Percentiles rank a stretch among this genome's conserved stretches.
Conservation (phyloP, 2,113 vertebrate genomes). For the Tetraodon nigroviridis region DNA sequence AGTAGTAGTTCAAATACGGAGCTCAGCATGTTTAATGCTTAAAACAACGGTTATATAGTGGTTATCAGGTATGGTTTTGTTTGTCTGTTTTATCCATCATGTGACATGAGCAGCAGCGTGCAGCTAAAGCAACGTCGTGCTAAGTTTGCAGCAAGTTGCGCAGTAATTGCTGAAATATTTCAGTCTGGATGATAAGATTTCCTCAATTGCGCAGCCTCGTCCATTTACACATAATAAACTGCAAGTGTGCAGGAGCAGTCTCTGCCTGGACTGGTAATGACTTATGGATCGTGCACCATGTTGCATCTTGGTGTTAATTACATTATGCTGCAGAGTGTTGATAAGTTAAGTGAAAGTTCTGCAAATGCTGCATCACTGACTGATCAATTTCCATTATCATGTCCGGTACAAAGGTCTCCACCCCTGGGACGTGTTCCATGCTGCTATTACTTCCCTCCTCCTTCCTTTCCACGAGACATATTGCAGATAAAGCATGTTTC, state of each 20-base stretch:
- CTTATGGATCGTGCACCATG: slow-evolving; percentile 34
- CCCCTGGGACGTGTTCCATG: slow-evolving; percentile 32
- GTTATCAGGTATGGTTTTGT: too few relatives aligned
- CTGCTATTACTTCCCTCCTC: slow-evolving; percentile 15
- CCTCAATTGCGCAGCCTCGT: slow-evolving; percentile 9
- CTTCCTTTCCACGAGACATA: slow-evolving; percentile 9
- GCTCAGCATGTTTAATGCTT: too few relatives aligned
- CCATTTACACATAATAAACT: slow-evolving; percentile 40
- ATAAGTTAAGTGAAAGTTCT: slow-evolving; percentile 48
- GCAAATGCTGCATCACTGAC: slow-evolving; percentile 45
- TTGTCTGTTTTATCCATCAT: too few relatives aligned
- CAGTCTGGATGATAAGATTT: neutral
- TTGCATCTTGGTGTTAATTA: slow-evolving; percentile 62
- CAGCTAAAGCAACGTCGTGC: slow-evolving; percentile 11
- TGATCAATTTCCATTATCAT: slow-evolving; percentile 66
- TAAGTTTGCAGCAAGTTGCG: neutral
- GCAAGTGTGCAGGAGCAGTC: slow-evolving; percentile 14
- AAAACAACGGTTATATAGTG: too few relatives aligned
- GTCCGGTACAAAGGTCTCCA: slow-evolving; percentile 41
- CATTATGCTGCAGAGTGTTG: slow-evolving; percentile 51
- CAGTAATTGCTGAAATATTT: neutral
- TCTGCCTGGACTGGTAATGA: slow-evolving; percentile 45
- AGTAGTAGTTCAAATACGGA: too few relatives aligned
- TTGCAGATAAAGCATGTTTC: slow-evolving; percentile 13
- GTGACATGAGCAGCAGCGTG: neutral